A percentile compares a stretch with the other conserved stretches of the same genome.
These are phyloP conservation scores for Rhagoletis zephyria DNA, from an alignment of 1,140 invertebrate species.

Conservation along the genomic window DNA sequence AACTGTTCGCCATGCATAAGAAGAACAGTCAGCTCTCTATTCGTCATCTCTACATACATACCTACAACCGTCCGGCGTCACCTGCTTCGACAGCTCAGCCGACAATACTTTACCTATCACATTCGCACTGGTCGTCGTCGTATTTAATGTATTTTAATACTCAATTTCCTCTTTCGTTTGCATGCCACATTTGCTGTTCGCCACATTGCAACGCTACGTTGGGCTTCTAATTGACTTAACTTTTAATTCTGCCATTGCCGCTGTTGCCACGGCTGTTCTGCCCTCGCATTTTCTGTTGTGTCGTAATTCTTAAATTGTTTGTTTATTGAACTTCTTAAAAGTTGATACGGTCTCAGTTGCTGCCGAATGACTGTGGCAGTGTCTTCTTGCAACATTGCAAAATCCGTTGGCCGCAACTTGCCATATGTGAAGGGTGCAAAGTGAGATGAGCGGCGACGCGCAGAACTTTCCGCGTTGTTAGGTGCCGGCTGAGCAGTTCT, in stretches of 20 bases:
- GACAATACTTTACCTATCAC: neutral
- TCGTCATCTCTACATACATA: neutral
- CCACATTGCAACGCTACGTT: neutral
- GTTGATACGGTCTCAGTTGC: conserved; percentile 47
- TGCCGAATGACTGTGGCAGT: neutral
- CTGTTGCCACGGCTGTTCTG: neutral
- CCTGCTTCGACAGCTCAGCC: neutral
- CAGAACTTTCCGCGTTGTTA: conserved; percentile 15
- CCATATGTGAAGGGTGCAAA: neutral
- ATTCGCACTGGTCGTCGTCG: neutral
- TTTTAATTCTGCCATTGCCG: neutral
- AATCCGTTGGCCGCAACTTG: neutral
- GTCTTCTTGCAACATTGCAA: conserved; percentile 8
- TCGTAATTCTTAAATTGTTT: conserved; percentile 54
- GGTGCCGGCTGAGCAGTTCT: conserved; percentile 31
- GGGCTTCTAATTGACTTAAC: conserved; percentile 51
- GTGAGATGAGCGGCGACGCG: neutral
- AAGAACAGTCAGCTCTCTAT: neutral
- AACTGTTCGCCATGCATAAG: neutral
- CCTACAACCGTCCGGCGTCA: neutral
- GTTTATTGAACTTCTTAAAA: conserved; percentile 56
- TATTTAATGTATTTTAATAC: conserved; percentile 47
- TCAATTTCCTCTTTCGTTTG: conserved; percentile 4
- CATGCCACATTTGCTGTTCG: conserved; percentile 41
- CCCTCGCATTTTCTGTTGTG: conserved; percentile 25